Percentiles rank a stretch among this genome's conserved stretches.
Evolutionary conservation across 2,888 invertebrate species (phyloP).

Genomic region (Rhamnusium bicolor): DNA sequence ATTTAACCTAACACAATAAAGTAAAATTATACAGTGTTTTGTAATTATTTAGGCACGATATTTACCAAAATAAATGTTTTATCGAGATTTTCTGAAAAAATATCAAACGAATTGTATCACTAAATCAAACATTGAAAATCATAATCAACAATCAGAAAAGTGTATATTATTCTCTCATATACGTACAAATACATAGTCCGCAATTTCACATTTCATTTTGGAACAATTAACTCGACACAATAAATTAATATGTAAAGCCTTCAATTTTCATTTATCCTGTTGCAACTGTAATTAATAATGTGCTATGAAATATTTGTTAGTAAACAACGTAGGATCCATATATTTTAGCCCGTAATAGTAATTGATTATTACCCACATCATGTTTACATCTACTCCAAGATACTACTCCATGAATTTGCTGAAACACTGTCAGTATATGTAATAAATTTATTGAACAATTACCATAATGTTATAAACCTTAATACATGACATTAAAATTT

Average conservation of each 20-base stretch:
- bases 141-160: not conserved
- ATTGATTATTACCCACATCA: conserved; percentile 26
- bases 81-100: not conserved
- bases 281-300: conserved; percentile 33
- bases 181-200: not conserved
- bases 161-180: not conserved
- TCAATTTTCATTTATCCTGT: conserved; percentile 34
- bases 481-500: too few species aligned
- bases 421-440: not conserved
- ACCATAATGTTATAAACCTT: too few species aligned
- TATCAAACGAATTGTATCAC: not conserved
- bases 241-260: conserved; percentile 38
- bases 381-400: conserved; percentile 27
- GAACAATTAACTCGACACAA: conserved; percentile 21
- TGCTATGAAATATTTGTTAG: conserved; percentile 33
- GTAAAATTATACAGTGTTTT: too few species aligned
- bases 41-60: too few species aligned
- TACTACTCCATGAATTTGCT: not conserved
- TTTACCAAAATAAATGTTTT: not conserved
- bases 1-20: too few species aligned
- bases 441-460: not conserved
- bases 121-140: not conserved
- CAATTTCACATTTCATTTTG: conserved; percentile 28
- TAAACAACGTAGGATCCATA: conserved; percentile 27
- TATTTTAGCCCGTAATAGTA: conserved; percentile 26